phyloP scores from a whole-genome alignment of 92 coral and sea anemone genomes.

The Hydrozoanthus gracilis region DNA sequence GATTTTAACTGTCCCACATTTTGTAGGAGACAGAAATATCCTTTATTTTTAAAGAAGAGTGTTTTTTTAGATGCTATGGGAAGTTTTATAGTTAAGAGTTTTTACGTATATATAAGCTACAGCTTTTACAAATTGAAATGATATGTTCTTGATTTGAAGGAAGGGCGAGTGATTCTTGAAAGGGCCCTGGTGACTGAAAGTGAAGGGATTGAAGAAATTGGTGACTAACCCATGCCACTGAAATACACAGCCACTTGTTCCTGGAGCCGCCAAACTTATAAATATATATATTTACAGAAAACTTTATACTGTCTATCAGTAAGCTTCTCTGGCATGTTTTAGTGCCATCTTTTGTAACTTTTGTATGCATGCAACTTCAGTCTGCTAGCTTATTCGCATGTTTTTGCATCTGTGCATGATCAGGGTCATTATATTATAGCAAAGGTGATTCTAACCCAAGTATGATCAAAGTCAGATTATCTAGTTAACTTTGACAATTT shows the following conservation, averaged over 20 bases:
- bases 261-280: not conserved
- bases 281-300: not conserved
- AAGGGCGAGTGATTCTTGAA: slow-evolving; percentile 96
- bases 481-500: no score
- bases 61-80: not conserved
- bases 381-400: not conserved
- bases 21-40: no score
- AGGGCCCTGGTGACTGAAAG: slow-evolving; percentile 95
- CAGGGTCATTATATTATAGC: not conserved
- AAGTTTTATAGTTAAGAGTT: no score
- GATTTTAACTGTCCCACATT: no score
- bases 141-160: slow-evolving; percentile 58
- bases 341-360: slow-evolving; percentile 33
- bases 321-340: slow-evolving; percentile 34
- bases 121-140: not conserved
- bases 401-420: not conserved
- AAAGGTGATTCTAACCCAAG: not conserved
- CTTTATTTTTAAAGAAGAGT: not conserved
- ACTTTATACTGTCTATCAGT: not conserved
- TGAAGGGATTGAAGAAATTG: slow-evolving; percentile 96
- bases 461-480: no score
- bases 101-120: not conserved
- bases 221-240: slow-evolving; percentile 53
- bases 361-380: not conserved
- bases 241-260: not conserved